Evolutionary conservation across 2,797 vertebrate species (phyloP), one percentile per base, ranked within the genome.

Genomic region (Pseudochaenichthys georgianus): DNA sequence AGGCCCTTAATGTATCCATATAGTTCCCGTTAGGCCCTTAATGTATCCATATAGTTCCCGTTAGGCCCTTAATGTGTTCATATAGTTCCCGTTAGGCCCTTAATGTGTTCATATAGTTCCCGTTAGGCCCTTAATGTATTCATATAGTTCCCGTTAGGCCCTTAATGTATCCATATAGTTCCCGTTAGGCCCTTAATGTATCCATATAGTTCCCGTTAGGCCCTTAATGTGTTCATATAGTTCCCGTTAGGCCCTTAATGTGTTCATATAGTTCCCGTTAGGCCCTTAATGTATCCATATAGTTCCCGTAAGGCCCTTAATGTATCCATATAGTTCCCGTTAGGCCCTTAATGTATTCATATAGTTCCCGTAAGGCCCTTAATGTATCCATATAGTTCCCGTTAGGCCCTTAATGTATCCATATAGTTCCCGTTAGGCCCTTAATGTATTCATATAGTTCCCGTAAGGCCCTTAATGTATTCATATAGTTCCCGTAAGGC

Each of bases 121-220:
- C 13, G 45, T 57, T 65, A 62, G n/a, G n/a, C n/a, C n/a, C n/a
- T n/a, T n/a, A 80, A 68, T 74, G 77, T 21, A 70, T 84, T 88
- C 79, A 79, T 70, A 67, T 55, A 75, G 76, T 82, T 76, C 79
- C 51, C 13, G 45, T 57, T 65, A 62, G n/a, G n/a, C n/a, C n/a
- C n/a, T n/a, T n/a, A 80, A 68, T 74, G 77, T 21, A 70, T 84
- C 88, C 79, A 79, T 70, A 67, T 55, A 75, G 76, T 82, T 76
- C 79, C 51, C 13, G 45, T 57, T 65, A 62, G n/a, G n/a, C n/a
- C n/a, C n/a, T n/a, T n/a, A 80, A 68, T 74, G 77, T 21, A 70
- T 84, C 88, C 79, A 79, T 70, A 67, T 55, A 75, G 76, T 82
- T 76, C 79, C 51, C 13, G 45, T 57, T 65, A 62, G n/a, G n/a